Conservation (phyloP, 2,888 invertebrate species). For the Hemistola chrysoprasaria region DNA sequence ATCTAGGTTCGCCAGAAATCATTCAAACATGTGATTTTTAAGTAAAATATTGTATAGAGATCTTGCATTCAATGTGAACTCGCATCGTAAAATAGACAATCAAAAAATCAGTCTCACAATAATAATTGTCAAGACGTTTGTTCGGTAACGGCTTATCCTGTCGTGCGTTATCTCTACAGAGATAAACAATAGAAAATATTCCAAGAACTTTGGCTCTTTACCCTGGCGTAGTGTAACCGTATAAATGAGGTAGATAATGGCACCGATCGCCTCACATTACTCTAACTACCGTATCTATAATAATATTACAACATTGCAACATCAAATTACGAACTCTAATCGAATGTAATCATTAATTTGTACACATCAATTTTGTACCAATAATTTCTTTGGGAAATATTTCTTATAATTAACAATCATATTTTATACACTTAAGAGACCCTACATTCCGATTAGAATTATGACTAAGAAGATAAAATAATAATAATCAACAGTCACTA, state of each 20-base stretch:
- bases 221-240: constrained; percentile 56
- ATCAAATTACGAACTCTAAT: constrained; percentile 69
- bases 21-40: background rate
- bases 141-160: constrained; percentile 37
- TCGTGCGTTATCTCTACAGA: constrained; percentile 49
- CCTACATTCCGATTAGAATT: constrained; percentile 59
- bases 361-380: constrained; percentile 80
- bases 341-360: constrained; percentile 69
- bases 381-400: constrained; percentile 80
- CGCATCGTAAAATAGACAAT: constrained; percentile 29
- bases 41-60: background rate
- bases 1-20: constrained; percentile 9
- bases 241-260: constrained; percentile 77
- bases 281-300: constrained; percentile 58
- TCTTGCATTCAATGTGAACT: background rate
- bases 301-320: constrained; percentile 75
- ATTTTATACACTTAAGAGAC: constrained; percentile 43
- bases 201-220: constrained; percentile 74
- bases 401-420: constrained; percentile 47
- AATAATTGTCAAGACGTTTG: constrained; percentile 40
- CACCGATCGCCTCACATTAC: constrained; percentile 60
- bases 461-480: constrained; percentile 67
- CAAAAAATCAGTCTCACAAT: constrained; percentile 68
- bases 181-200: constrained; percentile 65
- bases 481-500: constrained; percentile 78